phyloP scores from a whole-genome alignment of 2,888 invertebrate species.

The Caradrina clavipalpis region DNA sequence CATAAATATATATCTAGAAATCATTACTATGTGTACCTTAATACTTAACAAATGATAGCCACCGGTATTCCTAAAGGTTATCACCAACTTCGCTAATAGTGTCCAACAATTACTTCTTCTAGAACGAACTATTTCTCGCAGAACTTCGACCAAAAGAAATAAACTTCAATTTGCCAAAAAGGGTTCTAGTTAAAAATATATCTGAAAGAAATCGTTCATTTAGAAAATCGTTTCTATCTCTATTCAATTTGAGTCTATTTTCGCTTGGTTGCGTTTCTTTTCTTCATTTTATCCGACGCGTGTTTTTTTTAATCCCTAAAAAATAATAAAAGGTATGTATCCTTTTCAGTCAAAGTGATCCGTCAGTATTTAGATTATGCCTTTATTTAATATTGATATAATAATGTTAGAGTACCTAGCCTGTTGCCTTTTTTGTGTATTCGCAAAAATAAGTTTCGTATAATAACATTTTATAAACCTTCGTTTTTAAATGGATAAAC shows the following conservation, averaged over 20 bases:
- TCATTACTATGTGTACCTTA: constrained; percentile 1
- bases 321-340: constrained; percentile 37
- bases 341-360: constrained; percentile 21
- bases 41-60: constrained; percentile 17
- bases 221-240: constrained; percentile 29
- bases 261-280: constrained; percentile 7
- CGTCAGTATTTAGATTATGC: constrained; percentile 16
- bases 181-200: constrained; percentile 11
- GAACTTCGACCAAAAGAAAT: constrained; percentile 18
- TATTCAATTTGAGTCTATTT: constrained; percentile 13
- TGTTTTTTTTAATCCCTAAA: constrained; percentile 29
- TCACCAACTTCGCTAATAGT: constrained; percentile 30
- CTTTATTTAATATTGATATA: constrained; percentile 35
- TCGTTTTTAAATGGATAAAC: no score
- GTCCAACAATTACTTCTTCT: background rate
- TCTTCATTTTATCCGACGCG: constrained; percentile 9
- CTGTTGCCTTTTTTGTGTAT: background rate
- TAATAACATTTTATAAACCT: background rate
- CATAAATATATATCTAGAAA: no score
- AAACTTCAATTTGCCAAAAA: constrained; percentile 26
- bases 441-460: background rate
- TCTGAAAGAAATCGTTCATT: constrained; percentile 16
- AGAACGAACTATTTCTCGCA: background rate
- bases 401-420: constrained; percentile 7
- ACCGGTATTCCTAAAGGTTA: constrained; percentile 15